A percentile compares a stretch with the other conserved stretches of the same genome.
Conservation (phyloP, 2,888 invertebrate genomes). For the Tanytarsus gracilentus region DNA sequence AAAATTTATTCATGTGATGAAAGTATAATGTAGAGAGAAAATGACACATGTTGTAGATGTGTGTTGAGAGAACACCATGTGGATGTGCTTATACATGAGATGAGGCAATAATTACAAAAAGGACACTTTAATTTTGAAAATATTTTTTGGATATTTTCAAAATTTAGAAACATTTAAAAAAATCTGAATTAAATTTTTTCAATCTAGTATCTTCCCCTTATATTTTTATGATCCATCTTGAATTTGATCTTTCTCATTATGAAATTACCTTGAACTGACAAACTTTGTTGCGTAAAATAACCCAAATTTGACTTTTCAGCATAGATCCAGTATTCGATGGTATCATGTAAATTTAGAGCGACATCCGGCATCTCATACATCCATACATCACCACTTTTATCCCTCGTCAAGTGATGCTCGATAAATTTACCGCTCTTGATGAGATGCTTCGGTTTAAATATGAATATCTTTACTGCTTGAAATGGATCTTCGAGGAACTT, state of each 20-base stretch:
- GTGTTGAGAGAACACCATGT: no score
- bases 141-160: no score
- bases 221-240: neutral
- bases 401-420: neutral
- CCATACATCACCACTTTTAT: neutral
- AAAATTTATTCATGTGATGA: neutral
- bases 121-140: no score
- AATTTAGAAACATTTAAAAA: no score
- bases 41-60: no score
- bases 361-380: neutral
- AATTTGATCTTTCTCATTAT: neutral
- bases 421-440: neutral
- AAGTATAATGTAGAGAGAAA: no score
- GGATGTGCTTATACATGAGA: no score
- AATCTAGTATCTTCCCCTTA: neutral
- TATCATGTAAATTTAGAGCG: neutral
- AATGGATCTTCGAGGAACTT: neutral
- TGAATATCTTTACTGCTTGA: neutral
- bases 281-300: neutral
- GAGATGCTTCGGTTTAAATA: neutral
- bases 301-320: constrained; percentile 7
- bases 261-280: constrained; percentile 14
- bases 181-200: no score
- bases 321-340: constrained; percentile 8
- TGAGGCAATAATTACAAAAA: no score